These are phyloP conservation scores for Paguma larvata DNA, from an alignment of 2,797 vertebrate species.

Conservation along the genomic window DNA sequence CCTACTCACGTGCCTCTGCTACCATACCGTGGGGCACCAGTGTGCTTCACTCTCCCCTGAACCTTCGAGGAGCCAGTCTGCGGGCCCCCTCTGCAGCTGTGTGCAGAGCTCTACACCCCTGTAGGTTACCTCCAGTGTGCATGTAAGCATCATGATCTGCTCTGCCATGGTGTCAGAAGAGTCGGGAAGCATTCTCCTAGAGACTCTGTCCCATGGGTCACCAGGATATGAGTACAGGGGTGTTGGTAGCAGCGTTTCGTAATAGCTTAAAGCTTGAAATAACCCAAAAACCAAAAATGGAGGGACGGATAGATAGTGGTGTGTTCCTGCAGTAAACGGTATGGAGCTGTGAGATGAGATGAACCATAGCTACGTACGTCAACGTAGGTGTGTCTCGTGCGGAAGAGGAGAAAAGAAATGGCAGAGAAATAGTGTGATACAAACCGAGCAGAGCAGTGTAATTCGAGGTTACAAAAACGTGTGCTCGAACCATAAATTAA, in stretches of 20 bases:
- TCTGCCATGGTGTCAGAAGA: not conserved
- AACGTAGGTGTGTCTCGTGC: fast-evolving
- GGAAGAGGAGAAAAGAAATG: not conserved
- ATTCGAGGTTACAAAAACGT: not conserved
- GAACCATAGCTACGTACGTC: fast-evolving
- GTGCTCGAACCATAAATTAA: not conserved
- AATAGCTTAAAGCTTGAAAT: not conserved
- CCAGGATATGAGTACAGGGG: not conserved
- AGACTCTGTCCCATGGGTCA: not conserved
- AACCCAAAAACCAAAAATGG: fast-evolving
- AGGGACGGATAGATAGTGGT: fast-evolving
- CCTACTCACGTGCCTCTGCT: fast-evolving
- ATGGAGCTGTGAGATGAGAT: not conserved
- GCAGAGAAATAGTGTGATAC: not conserved
- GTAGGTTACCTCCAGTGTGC: not conserved
- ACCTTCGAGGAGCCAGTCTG: not conserved
- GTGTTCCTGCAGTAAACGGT: fast-evolving
- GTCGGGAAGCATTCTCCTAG: not conserved
- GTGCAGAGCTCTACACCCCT: not conserved
- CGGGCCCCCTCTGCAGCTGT: not conserved
- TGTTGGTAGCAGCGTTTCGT: not conserved
- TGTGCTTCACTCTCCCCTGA: not conserved
- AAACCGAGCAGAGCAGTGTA: not conserved
- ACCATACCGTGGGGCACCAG: not conserved
- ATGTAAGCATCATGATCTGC: not conserved